Base-by-base conservation (phyloP, 2,113 vertebrate species). In the Tauraco erythrolophus region DNA sequence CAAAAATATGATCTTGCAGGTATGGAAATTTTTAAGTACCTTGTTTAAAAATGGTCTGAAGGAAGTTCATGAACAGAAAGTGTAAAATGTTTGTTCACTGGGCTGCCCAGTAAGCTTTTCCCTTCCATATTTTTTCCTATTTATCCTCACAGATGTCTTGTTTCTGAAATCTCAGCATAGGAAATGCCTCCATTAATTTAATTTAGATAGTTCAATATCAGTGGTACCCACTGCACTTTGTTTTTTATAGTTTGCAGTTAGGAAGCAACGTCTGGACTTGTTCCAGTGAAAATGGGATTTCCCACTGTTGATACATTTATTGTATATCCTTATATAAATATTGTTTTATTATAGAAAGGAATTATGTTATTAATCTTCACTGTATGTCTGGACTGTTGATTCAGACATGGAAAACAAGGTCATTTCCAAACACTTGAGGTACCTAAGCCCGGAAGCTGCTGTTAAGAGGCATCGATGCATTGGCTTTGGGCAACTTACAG, bases 241-340 rank as follows among this genome's bases (percentile, higher is more conserved):
- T 57, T 57, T 70, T 86, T 80, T 76, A 28, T 8, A 66, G 14
- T 46, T 35, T 72, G 43, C 54, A 78, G 53, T 82, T 95, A 88
- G 65, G 41, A 87, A 89, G 81, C 18, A 89, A 89, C 51, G 94
- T 77, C 76, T 89, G 93, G 86, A 92, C 10, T 61, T 57, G 48
- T 35, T 53, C 53, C n/a, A 75, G 53, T 76, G 85, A 86, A 97
- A 95, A 84, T 19, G 33, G 41, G 18, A 88, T 95, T 96, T 86
- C 74, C 74, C 5, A 2, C 41, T 94, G 58, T 43, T 93, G 88
- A 62, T 77, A 77, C 18, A 74, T 82, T 70, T 88, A 54, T 91
- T 94, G 24, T 83, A 57, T 95, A 94, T 89, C 80, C 74, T 91
- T 84, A 22, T 39, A 54, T 31, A 94, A 95, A 80, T 82, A 85